Conservation (phyloP, 2,797 vertebrate genomes). For the Clarias laeviceps region DNA sequence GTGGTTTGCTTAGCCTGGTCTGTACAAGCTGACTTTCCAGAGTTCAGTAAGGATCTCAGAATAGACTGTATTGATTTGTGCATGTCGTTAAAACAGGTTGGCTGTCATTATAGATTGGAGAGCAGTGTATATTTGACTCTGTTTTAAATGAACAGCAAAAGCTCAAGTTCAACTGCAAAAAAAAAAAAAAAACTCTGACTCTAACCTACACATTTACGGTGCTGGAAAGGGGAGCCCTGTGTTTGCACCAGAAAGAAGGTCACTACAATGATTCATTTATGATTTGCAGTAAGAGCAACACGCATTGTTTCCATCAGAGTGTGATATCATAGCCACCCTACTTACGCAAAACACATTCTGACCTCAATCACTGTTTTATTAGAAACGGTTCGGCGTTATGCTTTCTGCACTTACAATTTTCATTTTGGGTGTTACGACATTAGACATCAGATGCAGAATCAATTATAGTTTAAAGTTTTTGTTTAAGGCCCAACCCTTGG, state of each 20-base stretch:
- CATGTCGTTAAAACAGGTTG: background rate
- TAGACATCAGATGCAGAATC: background rate
- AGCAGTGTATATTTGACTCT: background rate
- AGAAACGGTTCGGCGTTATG: background rate
- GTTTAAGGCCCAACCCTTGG: background rate
- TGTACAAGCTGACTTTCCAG: background rate
- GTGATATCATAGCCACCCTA: background rate
- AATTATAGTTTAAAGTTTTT: background rate
- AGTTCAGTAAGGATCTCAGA: background rate
- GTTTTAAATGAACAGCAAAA: background rate
- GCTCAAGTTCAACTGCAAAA: too few species aligned
- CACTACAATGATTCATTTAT: background rate
- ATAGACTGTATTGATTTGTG: constrained; percentile 14
- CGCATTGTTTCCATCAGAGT: background rate
- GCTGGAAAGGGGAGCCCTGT: background rate
- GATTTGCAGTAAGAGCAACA: background rate
- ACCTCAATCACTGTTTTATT: background rate
- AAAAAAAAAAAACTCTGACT: background rate
- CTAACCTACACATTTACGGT: too few species aligned
- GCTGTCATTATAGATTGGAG: background rate
- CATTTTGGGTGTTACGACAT: background rate
- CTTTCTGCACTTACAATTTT: too few species aligned
- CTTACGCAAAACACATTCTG: background rate
- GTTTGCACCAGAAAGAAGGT: background rate
- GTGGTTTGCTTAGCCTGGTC: background rate